Evolutionary conservation across 2,113 vertebrate species (phyloP).

Genomic region (Ailuropoda melanoleuca): DNA sequence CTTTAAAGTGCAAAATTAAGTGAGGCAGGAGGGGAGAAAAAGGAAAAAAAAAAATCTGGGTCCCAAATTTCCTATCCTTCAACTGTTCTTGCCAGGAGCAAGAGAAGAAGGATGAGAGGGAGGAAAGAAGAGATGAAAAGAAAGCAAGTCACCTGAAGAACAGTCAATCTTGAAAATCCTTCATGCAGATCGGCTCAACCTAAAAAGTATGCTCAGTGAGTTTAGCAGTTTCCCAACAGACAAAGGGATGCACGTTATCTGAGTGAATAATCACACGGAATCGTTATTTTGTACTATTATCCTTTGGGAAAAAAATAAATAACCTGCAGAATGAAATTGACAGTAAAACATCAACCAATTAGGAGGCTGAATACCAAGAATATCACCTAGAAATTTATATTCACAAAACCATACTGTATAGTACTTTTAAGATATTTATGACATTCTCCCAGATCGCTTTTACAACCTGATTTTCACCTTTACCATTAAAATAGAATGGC

Average conservation of each 20-base stretch:
- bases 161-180: background rate
- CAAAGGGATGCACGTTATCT: background rate
- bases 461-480: background rate
- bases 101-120: background rate
- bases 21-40: background rate
- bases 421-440: background rate
- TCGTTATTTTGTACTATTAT: background rate
- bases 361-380: background rate
- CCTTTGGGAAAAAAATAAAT: background rate
- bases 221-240: background rate
- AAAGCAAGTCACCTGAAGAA: background rate
- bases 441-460: background rate
- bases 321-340: background rate
- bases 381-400: background rate
- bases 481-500: background rate
- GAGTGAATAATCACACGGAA: background rate
- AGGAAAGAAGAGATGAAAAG: background rate
- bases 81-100: background rate
- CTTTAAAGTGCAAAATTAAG: background rate
- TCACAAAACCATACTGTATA: background rate
- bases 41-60: background rate
- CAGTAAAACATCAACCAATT: background rate
- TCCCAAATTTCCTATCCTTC: background rate
- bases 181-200: background rate
- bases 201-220: background rate